Percentiles rank a stretch among this genome's conserved stretches.
Conservation (phyloP, 2,113 vertebrate genomes). For the Myrmecophaga tridactyla region DNA sequence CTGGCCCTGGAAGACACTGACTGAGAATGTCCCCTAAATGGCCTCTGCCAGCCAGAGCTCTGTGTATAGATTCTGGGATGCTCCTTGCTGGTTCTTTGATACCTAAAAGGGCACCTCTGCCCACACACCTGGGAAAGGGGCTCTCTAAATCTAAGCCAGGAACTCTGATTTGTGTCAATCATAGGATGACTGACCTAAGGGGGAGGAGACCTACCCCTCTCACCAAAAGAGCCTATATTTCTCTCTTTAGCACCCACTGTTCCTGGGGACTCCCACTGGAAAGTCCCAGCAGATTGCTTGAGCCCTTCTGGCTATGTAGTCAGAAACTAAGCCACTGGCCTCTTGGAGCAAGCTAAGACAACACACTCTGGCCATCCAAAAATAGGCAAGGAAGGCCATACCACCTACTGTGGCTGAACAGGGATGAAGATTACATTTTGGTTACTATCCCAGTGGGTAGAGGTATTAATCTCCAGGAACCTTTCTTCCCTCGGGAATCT, state of each 20-base stretch:
- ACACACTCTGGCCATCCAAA: not conserved
- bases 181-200: slow-evolving; percentile 45
- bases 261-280: not conserved
- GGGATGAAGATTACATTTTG: not conserved
- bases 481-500: slow-evolving; percentile 32
- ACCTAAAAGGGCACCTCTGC: not conserved
- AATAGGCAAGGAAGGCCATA: not conserved
- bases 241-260: slow-evolving; percentile 45
- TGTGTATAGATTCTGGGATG: slow-evolving; percentile 37
- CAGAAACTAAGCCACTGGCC: slow-evolving; percentile 9
- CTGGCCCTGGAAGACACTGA: slow-evolving; percentile 63
- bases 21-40: slow-evolving; percentile 51
- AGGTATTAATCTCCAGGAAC: slow-evolving; percentile 39
- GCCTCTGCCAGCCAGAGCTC: slow-evolving; percentile 49
- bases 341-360: not conserved
- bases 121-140: slow-evolving; percentile 32
- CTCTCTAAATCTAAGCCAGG: slow-evolving; percentile 45
- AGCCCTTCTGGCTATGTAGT: slow-evolving; percentile 3
- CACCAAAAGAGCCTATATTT: slow-evolving; percentile 62
- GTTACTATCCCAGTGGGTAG: not conserved
- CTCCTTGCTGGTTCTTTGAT: slow-evolving; percentile 11
- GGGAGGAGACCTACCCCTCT: slow-evolving; percentile 2
- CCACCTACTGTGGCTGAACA: not conserved
- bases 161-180: slow-evolving; percentile 72
- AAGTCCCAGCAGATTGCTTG: not conserved